These are phyloP conservation scores for Hydropotes inermis DNA, from an alignment of 2,113 vertebrate species.

Conservation along the genomic window DNA sequence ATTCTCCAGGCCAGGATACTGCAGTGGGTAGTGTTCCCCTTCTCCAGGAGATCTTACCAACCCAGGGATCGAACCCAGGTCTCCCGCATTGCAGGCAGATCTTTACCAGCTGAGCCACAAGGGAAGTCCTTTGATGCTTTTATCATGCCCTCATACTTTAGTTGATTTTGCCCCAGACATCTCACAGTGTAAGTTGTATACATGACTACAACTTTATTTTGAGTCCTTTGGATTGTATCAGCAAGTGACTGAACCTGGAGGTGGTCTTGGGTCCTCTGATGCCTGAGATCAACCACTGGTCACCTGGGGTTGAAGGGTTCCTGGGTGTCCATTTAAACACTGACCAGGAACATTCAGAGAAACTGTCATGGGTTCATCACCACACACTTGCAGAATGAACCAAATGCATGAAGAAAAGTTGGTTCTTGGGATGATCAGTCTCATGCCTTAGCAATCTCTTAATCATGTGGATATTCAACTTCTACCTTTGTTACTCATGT, in stretches of 20 bases:
- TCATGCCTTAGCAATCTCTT: background rate
- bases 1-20: background rate
- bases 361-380: fast-evolving
- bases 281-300: background rate
- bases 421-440: background rate
- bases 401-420: background rate
- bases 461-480: background rate
- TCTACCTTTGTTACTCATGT: background rate
- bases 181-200: background rate
- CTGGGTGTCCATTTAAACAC: background rate
- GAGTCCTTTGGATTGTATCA: background rate
- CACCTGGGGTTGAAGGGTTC: background rate
- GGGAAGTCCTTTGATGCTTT: background rate
- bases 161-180: background rate
- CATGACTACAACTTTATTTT: background rate
- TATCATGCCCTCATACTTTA: background rate
- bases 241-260: background rate
- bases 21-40: background rate
- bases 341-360: background rate
- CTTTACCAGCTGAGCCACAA: background rate
- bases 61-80: background rate
- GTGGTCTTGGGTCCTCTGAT: background rate
- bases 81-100: background rate
- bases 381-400: background rate
- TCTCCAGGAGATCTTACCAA: background rate